Evolutionary conservation across 92 coral and sea anemone genomes (phyloP).

Genomic region (Desmophyllum pertusum): DNA sequence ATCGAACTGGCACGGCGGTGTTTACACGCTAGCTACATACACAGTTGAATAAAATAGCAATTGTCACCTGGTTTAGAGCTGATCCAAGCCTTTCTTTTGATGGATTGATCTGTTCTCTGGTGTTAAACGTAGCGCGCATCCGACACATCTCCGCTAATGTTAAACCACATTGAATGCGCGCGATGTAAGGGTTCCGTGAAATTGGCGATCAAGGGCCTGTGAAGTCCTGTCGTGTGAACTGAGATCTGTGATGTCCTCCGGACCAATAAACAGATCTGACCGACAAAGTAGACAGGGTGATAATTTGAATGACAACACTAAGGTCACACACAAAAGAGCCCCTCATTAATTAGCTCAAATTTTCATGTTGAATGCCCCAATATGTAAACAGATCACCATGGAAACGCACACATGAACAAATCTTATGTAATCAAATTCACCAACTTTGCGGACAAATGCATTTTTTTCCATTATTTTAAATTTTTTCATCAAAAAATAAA

Average conservation of each 20-base stretch:
- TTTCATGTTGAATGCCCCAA: not conserved
- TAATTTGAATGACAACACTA: constrained; percentile 56
- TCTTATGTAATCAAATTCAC: constrained; percentile 8
- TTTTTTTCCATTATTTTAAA: not conserved
- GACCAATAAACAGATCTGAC: not conserved
- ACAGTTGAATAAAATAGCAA: constrained; percentile 5
- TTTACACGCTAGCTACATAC: constrained; percentile 3
- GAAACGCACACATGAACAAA: constrained; percentile 22
- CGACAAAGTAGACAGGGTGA: constrained; percentile 2
- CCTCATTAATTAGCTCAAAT: not conserved
- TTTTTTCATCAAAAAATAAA: not conserved
- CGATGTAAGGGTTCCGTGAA: too few species aligned
- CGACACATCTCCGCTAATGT: not conserved
- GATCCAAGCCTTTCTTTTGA: not conserved
- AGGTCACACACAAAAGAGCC: constrained; percentile 24
- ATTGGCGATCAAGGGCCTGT: not conserved
- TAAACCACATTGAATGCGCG: not conserved
- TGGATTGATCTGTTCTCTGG: not conserved
- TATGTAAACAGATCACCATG: constrained; percentile 39
- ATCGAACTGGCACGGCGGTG: not conserved
- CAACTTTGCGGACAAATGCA: not conserved
- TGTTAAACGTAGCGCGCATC: not conserved
- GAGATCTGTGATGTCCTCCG: not conserved
- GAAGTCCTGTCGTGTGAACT: not conserved
- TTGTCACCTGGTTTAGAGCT: constrained; percentile 19